These are phyloP conservation scores for Conus ventricosus DNA, from an alignment of 1,140 invertebrate genomes.

Conservation along the genomic window DNA sequence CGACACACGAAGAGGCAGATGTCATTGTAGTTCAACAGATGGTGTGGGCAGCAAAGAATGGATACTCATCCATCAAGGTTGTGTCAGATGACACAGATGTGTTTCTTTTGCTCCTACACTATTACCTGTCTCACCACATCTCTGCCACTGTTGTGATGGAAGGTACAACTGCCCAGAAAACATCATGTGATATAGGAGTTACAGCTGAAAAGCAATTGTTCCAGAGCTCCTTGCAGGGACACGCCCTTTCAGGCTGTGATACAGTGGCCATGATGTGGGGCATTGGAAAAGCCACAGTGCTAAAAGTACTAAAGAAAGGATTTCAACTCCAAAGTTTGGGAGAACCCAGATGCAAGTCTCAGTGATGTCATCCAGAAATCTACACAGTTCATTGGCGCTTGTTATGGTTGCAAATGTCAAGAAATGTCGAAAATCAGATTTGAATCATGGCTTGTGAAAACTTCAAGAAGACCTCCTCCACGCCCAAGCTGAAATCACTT, in stretches of 20 bases:
- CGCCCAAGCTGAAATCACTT: constrained; percentile 6
- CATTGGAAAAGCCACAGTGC: background rate
- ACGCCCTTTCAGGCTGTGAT: background rate
- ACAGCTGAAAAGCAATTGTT: background rate
- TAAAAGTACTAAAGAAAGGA: background rate
- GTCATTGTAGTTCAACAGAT: background rate
- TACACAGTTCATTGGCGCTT: background rate
- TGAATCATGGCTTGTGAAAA: background rate
- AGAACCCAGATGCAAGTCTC: background rate
- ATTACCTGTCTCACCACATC: background rate
- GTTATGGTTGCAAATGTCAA: background rate
- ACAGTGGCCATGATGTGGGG: background rate
- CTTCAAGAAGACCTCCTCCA: too few relatives aligned
- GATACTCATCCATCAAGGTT: background rate
- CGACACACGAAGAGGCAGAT: constrained; percentile 26
- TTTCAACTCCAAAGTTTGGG: background rate
- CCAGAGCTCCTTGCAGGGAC: background rate
- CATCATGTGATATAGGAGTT: background rate
- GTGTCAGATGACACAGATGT: constrained; percentile 4
- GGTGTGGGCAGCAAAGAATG: background rate
- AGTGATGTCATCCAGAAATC: background rate
- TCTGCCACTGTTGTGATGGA: constrained; percentile 14
- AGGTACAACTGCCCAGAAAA: background rate
- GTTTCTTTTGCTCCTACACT: background rate
- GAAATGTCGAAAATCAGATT: constrained; percentile 14